Evolutionary conservation across 2,113 vertebrate genomes (phyloP), one percentile per base, ranked within the genome.

Genomic region (Boleophthalmus pectinirostris): DNA sequence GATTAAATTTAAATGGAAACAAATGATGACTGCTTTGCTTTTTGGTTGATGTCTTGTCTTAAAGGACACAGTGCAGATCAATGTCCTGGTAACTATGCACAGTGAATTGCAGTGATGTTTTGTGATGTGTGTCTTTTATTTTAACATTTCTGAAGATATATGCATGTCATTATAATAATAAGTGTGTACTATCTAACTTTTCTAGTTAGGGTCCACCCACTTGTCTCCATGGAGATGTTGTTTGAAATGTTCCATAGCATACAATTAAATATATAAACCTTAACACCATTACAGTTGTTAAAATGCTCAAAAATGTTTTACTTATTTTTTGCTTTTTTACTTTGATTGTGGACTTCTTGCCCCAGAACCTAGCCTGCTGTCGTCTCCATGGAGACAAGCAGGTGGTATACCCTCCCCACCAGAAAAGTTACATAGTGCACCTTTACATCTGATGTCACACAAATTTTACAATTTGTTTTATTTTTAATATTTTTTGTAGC

Each of bases 21-120:
- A 67, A 8, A 25, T 3, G 16, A 75, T 66, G 47, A 35, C 66
- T 86, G 61, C 87, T 65, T 45, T 15, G 72, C 14, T 68, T 71
- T 75, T 24, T 82, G 70, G 72, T 79, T 74, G 73, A 46, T 85
- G 24, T 89, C 54, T 87, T 90, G 72, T 84, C 24, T 88, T 85
- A 21, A 93, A 92, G 87, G 91, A 82, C 70, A 78, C 14, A 63
- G 83, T 84, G 72, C 72, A 81, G 65, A 80, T 84, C 64, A 74
- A 89, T 18, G 69, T 91, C 79, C 80, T 69, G 84, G 83, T 90
- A 90, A 92, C 85, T 89, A 87, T 88, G 18, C 29, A 25, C 25
- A 43, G 25, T 45, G 46, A 15, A 74, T 60, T 75, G 58, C 65
- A 68, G 70, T 89, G 53, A 9, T 68, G 8, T 70, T 74, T 69